Percentiles rank a stretch among this genome's conserved stretches.
Evolutionary conservation across 1,140 invertebrate species (phyloP).

Genomic region (Venturia canescens): DNA sequence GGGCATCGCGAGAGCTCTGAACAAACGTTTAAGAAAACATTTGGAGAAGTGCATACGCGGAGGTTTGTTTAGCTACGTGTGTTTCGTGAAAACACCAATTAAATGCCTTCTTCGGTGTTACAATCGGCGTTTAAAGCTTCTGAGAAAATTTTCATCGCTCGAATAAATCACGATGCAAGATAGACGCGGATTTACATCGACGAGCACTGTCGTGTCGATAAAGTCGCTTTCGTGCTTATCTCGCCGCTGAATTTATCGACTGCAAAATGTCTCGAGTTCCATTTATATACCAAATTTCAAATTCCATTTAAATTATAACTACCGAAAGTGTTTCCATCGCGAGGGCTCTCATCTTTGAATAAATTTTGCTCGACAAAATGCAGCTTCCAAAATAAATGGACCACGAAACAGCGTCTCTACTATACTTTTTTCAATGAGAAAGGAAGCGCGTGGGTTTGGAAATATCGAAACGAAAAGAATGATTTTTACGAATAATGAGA

Average conservation of each 20-base stretch:
- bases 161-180: not conserved
- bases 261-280: not conserved
- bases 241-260: not conserved
- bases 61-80: not conserved
- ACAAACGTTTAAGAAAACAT: constrained; percentile 26
- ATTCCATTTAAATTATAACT: no score
- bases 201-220: not conserved
- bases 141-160: not conserved
- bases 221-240: constrained; percentile 19
- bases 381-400: no score
- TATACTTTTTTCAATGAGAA: no score
- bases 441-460: no score
- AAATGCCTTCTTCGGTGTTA: not conserved
- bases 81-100: not conserved
- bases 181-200: not conserved
- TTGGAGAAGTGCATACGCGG: not conserved
- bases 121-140: not conserved
- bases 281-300: no score
- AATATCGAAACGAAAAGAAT: no score
- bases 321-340: no score
- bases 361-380: no score
- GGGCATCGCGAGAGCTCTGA: not conserved
- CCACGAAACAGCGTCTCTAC: no score
- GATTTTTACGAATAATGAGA: not conserved
- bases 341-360: no score